phyloP scores from a whole-genome alignment of 2,888 invertebrate species.

The Cataglyphis rosenhaueri region DNA sequence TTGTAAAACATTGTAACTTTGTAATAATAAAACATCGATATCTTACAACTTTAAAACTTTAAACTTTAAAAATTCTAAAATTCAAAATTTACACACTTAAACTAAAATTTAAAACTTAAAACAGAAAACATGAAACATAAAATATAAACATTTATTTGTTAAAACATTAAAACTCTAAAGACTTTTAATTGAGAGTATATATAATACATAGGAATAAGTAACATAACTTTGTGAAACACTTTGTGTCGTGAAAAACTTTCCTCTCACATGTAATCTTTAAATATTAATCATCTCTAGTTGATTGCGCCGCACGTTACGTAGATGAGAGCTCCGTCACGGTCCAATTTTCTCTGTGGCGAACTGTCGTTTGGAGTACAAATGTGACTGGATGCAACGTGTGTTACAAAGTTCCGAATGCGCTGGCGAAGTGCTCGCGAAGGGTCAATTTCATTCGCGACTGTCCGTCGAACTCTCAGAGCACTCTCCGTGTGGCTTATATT shows the following conservation, averaged over 20 bases:
- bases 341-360: neutral
- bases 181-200: neutral
- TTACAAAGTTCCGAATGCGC: slow-evolving; percentile 41
- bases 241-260: neutral
- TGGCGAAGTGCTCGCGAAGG: slow-evolving; percentile 35
- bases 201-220: neutral
- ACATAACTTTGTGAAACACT: neutral
- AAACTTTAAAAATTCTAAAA: too few species aligned
- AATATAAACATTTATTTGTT: too few species aligned
- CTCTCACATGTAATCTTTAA: neutral
- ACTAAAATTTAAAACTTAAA: too few species aligned
- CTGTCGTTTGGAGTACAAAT: slow-evolving; percentile 35
- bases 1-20: too few species aligned
- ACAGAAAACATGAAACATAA: too few species aligned
- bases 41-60: too few species aligned
- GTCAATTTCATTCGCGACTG: slow-evolving; percentile 47
- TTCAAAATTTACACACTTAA: too few species aligned
- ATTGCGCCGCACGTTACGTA: neutral
- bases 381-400: slow-evolving; percentile 44
- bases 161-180: too few species aligned
- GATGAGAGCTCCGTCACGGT: neutral
- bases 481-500: slow-evolving; percentile 33
- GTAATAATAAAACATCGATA: too few species aligned
- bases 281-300: neutral
- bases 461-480: slow-evolving; percentile 7